Conservation (phyloP, 2,888 invertebrate species). For the Oxytorus armatus region DNA sequence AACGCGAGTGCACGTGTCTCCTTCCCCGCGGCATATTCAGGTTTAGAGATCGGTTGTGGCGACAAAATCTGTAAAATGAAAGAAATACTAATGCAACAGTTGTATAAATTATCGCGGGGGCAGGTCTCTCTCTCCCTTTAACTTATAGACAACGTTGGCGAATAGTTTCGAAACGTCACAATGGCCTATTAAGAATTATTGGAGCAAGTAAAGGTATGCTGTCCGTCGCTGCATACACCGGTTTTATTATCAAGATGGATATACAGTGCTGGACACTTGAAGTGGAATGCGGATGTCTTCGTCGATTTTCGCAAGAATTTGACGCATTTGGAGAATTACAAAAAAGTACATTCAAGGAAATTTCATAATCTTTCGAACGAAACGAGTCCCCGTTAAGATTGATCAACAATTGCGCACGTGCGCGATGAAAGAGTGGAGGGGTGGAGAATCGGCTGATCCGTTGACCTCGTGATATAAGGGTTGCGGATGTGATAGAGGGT, state of each 20-base stretch:
- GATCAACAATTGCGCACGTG: too few species aligned
- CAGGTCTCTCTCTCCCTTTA: slow-evolving; percentile 52
- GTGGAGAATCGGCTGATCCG: too few species aligned
- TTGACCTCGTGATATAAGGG: too few species aligned
- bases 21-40: slow-evolving; percentile 14
- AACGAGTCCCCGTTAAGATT: too few species aligned
- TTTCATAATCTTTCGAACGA: too few species aligned
- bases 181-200: slow-evolving; percentile 73
- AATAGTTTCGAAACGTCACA: slow-evolving; percentile 68
- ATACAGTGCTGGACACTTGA: too few species aligned
- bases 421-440: too few species aligned
- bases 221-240: slow-evolving; percentile 54
- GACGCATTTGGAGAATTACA: too few species aligned
- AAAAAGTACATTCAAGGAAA: too few species aligned
- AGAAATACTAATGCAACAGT: slow-evolving; percentile 18
- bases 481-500: too few species aligned
- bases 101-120: slow-evolving; percentile 58
- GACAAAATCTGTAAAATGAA: slow-evolving; percentile 22
- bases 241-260: neutral
- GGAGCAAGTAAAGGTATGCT: slow-evolving; percentile 71
- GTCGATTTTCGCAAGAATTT: too few species aligned
- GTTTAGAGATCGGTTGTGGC: slow-evolving; percentile 6
- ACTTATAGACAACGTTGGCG: slow-evolving; percentile 23
- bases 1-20: slow-evolving; percentile 53
- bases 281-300: too few species aligned